phyloP scores from a whole-genome alignment of 2,797 vertebrate species.

The Xenopus petersii region DNA sequence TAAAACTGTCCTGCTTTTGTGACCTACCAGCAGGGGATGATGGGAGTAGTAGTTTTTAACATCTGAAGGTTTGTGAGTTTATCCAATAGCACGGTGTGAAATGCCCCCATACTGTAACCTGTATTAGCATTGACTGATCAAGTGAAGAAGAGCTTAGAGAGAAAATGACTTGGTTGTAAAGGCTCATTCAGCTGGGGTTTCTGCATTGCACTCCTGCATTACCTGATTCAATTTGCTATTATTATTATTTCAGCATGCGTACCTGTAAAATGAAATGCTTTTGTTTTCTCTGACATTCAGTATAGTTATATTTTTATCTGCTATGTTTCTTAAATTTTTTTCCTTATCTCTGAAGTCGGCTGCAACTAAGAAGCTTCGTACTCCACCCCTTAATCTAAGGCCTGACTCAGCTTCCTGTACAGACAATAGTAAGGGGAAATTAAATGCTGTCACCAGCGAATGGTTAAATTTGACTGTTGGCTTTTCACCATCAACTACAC shows the following conservation, averaged over 20 bases:
- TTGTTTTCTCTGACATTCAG: conserved; percentile 43
- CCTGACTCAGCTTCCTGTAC: conserved; percentile 60
- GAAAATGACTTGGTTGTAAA: too few relatives aligned
- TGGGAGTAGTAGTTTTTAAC: too few relatives aligned
- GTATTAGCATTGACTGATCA: too few relatives aligned
- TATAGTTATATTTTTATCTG: conserved; percentile 54
- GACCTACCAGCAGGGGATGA: too few relatives aligned
- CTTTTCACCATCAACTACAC: conserved; percentile 55
- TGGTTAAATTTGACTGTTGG: conserved; percentile 73
- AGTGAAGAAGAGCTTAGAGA: too few relatives aligned
- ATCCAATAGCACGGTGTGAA: too few relatives aligned
- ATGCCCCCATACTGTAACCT: too few relatives aligned
- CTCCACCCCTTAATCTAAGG: conserved; percentile 57
- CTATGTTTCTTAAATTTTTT: conserved; percentile 58
- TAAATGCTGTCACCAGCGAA: conserved; percentile 67
- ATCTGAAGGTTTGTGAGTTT: too few relatives aligned
- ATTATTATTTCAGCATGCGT: conserved; percentile 50
- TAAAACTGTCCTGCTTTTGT: too few relatives aligned
- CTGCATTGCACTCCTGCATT: not conserved
- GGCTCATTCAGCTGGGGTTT: too few relatives aligned
- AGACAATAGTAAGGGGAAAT: conserved; percentile 62
- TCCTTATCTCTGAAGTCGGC: conserved; percentile 68
- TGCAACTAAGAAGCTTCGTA: conserved; percentile 55
- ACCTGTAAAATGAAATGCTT: conserved; percentile 50
- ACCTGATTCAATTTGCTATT: conserved; percentile 54